Evolutionary conservation across 2,113 vertebrate genomes (phyloP), one percentile per base, ranked within the genome.

Genomic region (Oostethus manadensis): DNA sequence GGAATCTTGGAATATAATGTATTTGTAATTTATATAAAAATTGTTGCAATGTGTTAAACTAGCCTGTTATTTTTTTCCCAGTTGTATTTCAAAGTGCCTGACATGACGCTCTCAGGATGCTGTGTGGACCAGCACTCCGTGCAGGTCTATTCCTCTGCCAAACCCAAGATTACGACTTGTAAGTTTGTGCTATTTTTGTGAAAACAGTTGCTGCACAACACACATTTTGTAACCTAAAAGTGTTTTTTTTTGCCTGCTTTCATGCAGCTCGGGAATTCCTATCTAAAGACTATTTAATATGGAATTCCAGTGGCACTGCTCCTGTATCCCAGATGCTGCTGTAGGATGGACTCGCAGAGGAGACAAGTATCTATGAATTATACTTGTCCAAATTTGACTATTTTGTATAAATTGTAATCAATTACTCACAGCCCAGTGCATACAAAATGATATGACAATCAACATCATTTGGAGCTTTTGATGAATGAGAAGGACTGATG

Each of bases 221-320:
- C 1, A 0, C 64, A 56, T 67, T 0, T n/a, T 68, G 10, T 48
- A 51, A 33, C 67, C 11, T 45, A 23, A 50, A 48, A 9, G 1
- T 64, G 2, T 51, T 29, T 33, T 29, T 33, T n/a, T 46, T 46
- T 8, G 7, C 55, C 15, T 59, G 6, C 43, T 56, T 47, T 33
- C 66, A 87, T 61, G 6, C 66, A 99, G 96, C 91, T 10, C 89
- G 90, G 73, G 94, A 96, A 73, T 84, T 96, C 68, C 83, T 93
- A 64, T 94, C 95, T 72, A 94, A 94, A 4, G 87, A 94, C 67
- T 98, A 95, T 78, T 94, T 89, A 84, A 93, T 98, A 78, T 99
- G 97, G 95, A 99, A 98, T 86, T 95, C 93, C 68, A 93, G 92
- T 79, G 93, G 93, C 6, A 74, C 88, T 23, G 93, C 94, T 58